phyloP scores from a whole-genome alignment of 37 sponge, comb jelly and placozoan genomes.

The Oscarella lobularis region DNA sequence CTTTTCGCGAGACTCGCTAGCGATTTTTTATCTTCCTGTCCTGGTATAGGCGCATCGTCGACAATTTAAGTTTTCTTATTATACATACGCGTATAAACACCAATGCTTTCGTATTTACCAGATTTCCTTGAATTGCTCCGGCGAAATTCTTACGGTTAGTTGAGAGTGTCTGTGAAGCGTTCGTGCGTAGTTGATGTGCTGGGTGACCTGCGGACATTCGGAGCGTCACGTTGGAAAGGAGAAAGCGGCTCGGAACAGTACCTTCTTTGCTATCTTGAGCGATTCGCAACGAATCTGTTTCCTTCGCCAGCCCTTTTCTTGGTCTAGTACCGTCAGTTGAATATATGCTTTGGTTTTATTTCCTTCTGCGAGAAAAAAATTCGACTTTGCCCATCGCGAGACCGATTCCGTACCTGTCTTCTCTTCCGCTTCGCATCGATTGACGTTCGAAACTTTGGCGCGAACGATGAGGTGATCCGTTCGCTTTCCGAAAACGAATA shows the following conservation, averaged over 20 bases:
- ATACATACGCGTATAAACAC: no score
- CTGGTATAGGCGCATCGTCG: no score
- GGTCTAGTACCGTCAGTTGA: background rate
- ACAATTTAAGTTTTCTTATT: no score
- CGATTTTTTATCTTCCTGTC: no score
- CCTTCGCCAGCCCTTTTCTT: background rate
- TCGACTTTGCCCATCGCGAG: no score
- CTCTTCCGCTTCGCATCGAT: conserved; percentile 9
- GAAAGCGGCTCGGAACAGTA: background rate
- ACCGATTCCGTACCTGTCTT: conserved; percentile 47
- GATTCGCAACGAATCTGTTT: background rate
- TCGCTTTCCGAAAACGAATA: conserved; percentile 60
- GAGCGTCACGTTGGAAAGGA: background rate
- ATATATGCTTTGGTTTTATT: background rate
- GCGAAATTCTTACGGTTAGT: no score
- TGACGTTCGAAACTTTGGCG: conserved; percentile 34
- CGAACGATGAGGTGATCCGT: conserved; percentile 12
- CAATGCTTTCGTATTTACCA: no score
- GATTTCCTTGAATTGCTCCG: no score
- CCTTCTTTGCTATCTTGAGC: background rate
- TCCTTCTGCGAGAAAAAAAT: background rate
- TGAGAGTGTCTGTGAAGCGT: no score
- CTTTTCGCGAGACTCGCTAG: no score
- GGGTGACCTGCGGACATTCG: conserved; percentile 30
- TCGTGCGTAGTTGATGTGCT: conserved; percentile 75